These are phyloP conservation scores for Baccha elongata DNA, from an alignment of 2,888 invertebrate genomes.

Conservation along the genomic window DNA sequence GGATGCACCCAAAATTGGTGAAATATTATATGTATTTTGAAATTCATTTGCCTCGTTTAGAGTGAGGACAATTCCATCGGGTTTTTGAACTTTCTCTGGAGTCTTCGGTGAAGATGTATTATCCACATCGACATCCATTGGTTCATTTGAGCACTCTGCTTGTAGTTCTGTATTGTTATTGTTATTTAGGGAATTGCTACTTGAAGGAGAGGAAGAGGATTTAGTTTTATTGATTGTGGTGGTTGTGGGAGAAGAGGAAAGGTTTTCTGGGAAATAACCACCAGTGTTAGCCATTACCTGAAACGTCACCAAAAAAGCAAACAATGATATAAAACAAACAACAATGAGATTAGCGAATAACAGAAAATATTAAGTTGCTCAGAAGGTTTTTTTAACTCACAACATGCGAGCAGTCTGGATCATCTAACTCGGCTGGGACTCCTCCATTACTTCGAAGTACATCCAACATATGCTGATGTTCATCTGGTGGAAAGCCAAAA, in stretches of 20 bases:
- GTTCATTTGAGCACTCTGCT: conserved; percentile 58
- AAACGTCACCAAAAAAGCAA: conserved; percentile 75
- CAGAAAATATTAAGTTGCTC: conserved; percentile 25
- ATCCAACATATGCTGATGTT: conserved; percentile 95
- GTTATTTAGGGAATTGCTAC: conserved; percentile 74
- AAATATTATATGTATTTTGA: conserved; percentile 77
- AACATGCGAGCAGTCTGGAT: conserved; percentile 94
- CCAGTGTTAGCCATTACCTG: conserved; percentile 83
- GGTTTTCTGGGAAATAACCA: conserved; percentile 81
- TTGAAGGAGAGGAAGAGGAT: conserved; percentile 70
- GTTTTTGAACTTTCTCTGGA: conserved; percentile 58
- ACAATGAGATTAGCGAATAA: conserved; percentile 58
- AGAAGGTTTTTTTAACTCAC: conserved; percentile 84
- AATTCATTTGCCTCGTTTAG: conserved; percentile 75
- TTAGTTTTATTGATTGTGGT: conserved; percentile 47
- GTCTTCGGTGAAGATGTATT: conserved; percentile 64
- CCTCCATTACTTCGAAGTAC: conserved; percentile 94
- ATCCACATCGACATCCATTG: conserved; percentile 75
- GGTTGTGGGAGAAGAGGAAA: conserved; percentile 74
- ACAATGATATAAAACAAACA: conserved; percentile 58
- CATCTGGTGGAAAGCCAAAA: conserved; percentile 94
- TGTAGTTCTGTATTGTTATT: conserved; percentile 72
- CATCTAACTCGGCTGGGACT: conserved; percentile 89
- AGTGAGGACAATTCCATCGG: conserved; percentile 74
- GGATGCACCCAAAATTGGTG: conserved; percentile 78